Percentiles rank a stretch among this genome's conserved stretches.
These are phyloP conservation scores for Scomber scombrus DNA, from an alignment of 2,113 vertebrate species.

Conservation along the genomic window DNA sequence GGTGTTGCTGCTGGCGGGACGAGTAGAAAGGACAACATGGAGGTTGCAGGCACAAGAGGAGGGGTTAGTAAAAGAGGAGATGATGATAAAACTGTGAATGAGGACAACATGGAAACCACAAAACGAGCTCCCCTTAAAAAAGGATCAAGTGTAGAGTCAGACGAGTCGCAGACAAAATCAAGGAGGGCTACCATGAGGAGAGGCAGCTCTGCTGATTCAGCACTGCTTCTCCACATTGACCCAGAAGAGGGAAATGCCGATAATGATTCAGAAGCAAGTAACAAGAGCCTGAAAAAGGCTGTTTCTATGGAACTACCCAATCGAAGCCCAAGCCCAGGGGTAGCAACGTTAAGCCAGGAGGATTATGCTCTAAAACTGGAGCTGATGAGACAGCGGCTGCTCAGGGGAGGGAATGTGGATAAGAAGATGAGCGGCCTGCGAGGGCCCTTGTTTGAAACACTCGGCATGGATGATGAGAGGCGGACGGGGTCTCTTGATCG, in stretches of 20 bases:
- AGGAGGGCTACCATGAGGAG: conserved; percentile 89
- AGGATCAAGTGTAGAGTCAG: conserved; percentile 82
- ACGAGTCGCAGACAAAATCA: conserved; percentile 71
- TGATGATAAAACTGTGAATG: conserved; percentile 75
- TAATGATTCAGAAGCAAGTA: conserved; percentile 43
- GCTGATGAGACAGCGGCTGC: conserved; percentile 92
- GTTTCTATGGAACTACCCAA: conserved; percentile 90
- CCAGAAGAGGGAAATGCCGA: conserved; percentile 57
- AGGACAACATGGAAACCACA: conserved; percentile 65
- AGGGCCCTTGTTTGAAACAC: conserved; percentile 93
- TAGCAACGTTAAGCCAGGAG: conserved; percentile 86
- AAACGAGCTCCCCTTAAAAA: conserved; percentile 80
- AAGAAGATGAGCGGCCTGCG: conserved; percentile 94
- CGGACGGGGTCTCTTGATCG: conserved; percentile 70
- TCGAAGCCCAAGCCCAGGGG: conserved; percentile 87
- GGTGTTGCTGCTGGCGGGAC: conserved; percentile 63
- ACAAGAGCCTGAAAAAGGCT: conserved; percentile 87
- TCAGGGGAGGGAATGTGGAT: conserved; percentile 87
- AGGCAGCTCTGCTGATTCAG: conserved; percentile 93
- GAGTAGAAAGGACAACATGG: conserved; percentile 36
- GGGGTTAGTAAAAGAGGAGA: conserved; percentile 49
- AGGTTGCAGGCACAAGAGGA: conserved; percentile 19
- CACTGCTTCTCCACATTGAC: conserved; percentile 86
- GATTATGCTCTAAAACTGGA: conserved; percentile 93
- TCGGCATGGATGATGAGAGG: conserved; percentile 87